Conservation (phyloP, 2,797 vertebrate genomes). For the Chaetophractus vellerosus region DNA sequence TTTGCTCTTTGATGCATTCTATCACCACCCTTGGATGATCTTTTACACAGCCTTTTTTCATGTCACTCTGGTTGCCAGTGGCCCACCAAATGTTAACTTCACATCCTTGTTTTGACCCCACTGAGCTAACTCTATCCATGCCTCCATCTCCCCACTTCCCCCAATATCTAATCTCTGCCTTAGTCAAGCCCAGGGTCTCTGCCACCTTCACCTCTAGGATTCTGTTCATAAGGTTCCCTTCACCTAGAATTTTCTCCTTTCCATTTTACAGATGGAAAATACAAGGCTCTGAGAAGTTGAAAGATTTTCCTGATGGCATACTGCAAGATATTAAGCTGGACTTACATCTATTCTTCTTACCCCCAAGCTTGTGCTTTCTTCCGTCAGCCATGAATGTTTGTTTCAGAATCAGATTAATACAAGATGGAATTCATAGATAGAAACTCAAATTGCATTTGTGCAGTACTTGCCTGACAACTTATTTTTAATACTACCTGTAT, state of each 20-base stretch:
- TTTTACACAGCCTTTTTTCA: neutral
- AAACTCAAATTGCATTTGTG: conserved; percentile 64
- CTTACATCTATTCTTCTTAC: conserved; percentile 65
- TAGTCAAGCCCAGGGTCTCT: conserved; percentile 18
- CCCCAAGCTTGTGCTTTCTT: conserved; percentile 27
- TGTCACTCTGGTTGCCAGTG: neutral
- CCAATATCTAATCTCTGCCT: neutral
- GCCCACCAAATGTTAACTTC: neutral
- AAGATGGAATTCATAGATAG: conserved; percentile 50
- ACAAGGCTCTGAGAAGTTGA: neutral
- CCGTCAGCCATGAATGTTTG: conserved; percentile 25
- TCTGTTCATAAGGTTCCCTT: conserved; percentile 13
- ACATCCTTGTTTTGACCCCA: neutral
- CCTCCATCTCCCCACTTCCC: too few relatives aligned
- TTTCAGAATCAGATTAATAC: conserved; percentile 61
- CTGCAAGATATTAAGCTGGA: neutral
- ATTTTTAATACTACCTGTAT: neutral
- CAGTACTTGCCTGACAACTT: conserved; percentile 53
- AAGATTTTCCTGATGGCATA: conserved; percentile 40
- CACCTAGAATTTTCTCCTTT: conserved; percentile 3
- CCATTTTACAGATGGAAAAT: neutral
- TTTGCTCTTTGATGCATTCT: conserved; percentile 45
- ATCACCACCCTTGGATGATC: neutral
- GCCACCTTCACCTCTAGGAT: neutral
- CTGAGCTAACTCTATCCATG: neutral